Percentiles rank a stretch among this genome's conserved stretches.
These are phyloP conservation scores for Mechanitis mazaeus DNA, from an alignment of 2,888 invertebrate species.

Conservation along the genomic window DNA sequence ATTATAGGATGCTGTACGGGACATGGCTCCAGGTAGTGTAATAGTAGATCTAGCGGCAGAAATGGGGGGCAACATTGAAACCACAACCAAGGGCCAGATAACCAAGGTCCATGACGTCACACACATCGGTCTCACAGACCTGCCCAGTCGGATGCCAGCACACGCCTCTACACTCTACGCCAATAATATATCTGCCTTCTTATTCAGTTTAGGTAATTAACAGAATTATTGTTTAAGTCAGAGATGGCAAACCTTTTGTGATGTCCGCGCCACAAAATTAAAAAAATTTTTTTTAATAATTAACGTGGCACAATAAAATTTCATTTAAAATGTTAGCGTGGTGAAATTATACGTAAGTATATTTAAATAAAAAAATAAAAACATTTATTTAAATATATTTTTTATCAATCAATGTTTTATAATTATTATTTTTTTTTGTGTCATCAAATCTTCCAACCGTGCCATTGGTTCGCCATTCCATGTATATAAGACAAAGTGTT, in stretches of 20 bases:
- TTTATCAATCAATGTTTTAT: too few relatives aligned
- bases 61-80: slow-evolving; percentile 90
- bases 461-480: too few relatives aligned
- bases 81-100: slow-evolving; percentile 86
- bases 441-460: too few relatives aligned
- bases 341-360: too few relatives aligned
- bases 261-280: too few relatives aligned
- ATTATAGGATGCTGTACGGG: slow-evolving; percentile 81
- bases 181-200: slow-evolving; percentile 93
- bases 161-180: slow-evolving; percentile 91
- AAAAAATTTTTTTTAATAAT: too few relatives aligned
- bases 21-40: slow-evolving; percentile 92
- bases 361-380: too few relatives aligned
- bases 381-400: too few relatives aligned
- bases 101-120: slow-evolving; percentile 86
- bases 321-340: too few relatives aligned
- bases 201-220: slow-evolving; percentile 84
- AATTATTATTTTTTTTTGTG: too few relatives aligned
- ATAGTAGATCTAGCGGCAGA: slow-evolving; percentile 93
- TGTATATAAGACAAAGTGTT: background rate
- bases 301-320: too few relatives aligned
- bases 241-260: too few relatives aligned
- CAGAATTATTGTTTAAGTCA: background rate
- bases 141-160: slow-evolving; percentile 89
- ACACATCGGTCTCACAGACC: slow-evolving; percentile 90